Evolutionary conservation across 2,888 invertebrate genomes (phyloP).

Genomic region (Tinea trinotella): DNA sequence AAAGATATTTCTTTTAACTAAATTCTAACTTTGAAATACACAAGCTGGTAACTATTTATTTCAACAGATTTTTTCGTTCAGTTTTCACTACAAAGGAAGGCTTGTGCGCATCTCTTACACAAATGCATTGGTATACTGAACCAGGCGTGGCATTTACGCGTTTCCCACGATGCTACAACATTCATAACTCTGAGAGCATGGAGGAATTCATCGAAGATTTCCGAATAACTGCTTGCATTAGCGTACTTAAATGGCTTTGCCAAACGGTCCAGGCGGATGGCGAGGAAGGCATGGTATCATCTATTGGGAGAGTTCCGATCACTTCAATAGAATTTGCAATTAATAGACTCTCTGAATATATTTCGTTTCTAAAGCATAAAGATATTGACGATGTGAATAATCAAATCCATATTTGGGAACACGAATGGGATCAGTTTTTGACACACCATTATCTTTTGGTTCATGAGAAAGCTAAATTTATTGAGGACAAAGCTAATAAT

Average conservation of each 20-base stretch:
- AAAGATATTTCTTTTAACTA: too few relatives aligned
- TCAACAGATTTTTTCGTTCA: conserved; percentile 84
- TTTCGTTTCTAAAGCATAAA: conserved; percentile 81
- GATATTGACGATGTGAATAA: conserved; percentile 84
- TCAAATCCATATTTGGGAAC: conserved; percentile 78
- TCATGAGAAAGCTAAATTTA: conserved; percentile 73
- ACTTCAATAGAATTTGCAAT: conserved; percentile 86
- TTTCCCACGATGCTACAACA: conserved; percentile 90
- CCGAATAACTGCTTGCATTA: conserved; percentile 89
- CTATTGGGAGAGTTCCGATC: conserved; percentile 79
- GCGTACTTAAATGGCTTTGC: conserved; percentile 84
- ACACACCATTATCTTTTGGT: conserved; percentile 78
- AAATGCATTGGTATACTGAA: conserved; percentile 90
- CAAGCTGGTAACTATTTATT: neutral
- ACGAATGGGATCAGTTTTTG: conserved; percentile 92
- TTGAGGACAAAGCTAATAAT: conserved; percentile 46
- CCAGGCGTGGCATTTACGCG: conserved; percentile 84
- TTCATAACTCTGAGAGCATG: conserved; percentile 86
- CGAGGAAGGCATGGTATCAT: conserved; percentile 66
- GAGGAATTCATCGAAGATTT: conserved; percentile 91
- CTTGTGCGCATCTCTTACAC: conserved; percentile 81
- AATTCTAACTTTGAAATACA: too few relatives aligned
- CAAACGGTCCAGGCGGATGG: conserved; percentile 69
- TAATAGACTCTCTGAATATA: conserved; percentile 81
- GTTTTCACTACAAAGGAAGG: conserved; percentile 95